Base-by-base conservation (phyloP, 2,113 vertebrate genomes). In the Okapia johnstoni region DNA sequence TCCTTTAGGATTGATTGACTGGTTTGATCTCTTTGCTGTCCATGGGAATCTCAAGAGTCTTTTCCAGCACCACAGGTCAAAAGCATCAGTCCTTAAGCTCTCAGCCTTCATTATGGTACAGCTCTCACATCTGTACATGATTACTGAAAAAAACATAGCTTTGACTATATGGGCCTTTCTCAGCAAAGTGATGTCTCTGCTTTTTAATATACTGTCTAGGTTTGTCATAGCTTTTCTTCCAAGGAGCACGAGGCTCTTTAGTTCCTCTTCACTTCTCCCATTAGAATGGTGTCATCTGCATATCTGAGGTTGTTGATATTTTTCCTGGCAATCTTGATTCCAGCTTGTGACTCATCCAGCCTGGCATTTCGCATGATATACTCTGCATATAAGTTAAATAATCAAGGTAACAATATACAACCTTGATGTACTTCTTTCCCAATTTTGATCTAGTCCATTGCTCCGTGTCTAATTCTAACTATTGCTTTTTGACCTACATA, bases 281-380 rank as follows among this genome's bases (percentile, higher is more conserved):
- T 76, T 76, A 43, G 36, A 76, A 43, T 76, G 12, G 36, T 76
- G 26, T 43, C 36, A 76, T 43, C n/a, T 40, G 66, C 23, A 43
- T 76, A 43, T 76, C 70, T 7, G 36, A 76, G 36, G 36, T 76
- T 73, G 36, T 73, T 76, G 36, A 76, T 26, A 43, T 43, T 76
- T 43, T 43, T 43, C 70, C 36, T 14, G 36, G 36, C 36, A 76
- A 14, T 40, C 36, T 76, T 7, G 70, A 43, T 26, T 76, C 70
- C 70, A 76, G 12, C 70, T 76, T 76, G 21, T 73, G 70, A 26
- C 36, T 76, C 6, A 43, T 14, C 70, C 1, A 14, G 36, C 70
- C 12, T 0, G 0, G 36, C 70, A 43, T 76, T 76, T 76, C 0
- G 0, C 12, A 26, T 76, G 23, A 40, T 76, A 76, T 14, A 43